Evolutionary conservation across 2,113 vertebrate genomes (phyloP), one percentile per base, ranked within the genome.

Genomic region (western clawed frog (Xenopus tropicalis)): DNA sequence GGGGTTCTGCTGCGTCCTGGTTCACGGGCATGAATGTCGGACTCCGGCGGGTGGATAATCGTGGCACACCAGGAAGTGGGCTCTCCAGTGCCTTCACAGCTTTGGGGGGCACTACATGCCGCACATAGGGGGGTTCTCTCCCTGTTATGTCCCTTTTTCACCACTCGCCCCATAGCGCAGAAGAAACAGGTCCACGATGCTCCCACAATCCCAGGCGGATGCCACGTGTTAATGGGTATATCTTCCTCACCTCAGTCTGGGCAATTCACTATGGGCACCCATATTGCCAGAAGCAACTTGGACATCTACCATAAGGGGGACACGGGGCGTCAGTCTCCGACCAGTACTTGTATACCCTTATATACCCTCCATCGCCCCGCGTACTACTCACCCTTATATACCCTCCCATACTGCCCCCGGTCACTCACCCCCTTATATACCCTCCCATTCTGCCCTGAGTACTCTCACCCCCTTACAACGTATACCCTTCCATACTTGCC

Each of bases 251-350:
- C 56, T 92, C 78, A 0, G 88, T 91, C 20, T 52, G 83, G n/a
- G 1, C 88, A 84, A 3, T 86, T 93, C 52, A 93, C 90, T n/a
- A 0, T 68, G 72, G 0, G 93, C 95, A 0, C 93, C 93, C n/a
- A n/a, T n/a, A 0, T 89, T 92, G 80, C 82, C 70, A 99, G 84
- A 70, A 98, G 90, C 72, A 90, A 78, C 77, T 84, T 90, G 12
- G 87, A 58, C 97, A 99, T 79, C 97, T 99, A 59, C 1, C 14
- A n/a, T n/a, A n/a, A n/a, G n/a, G n/a, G n/a, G n/a, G n/a, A n/a
- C n/a, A n/a, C n/a, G n/a, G n/a, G n/a, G n/a, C n/a, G n/a, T n/a
- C n/a, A n/a, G n/a, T n/a, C n/a, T n/a, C n/a, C n/a, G n/a, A n/a
- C n/a, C n/a, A n/a, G n/a, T n/a, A n/a, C n/a, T n/a, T n/a, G n/a